Conservation (phyloP, 1,140 invertebrate genomes). For the silkworm (Bombyx mori) region ASM3026992v2 NC_085110.1:6556501-6557000, state of each 20-base stretch:
- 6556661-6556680: conserved; percentile 43
- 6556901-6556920: too few species aligned
- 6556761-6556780: too few species aligned
- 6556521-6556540: neutral
- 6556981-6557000: too few species aligned
- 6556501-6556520: conserved; percentile 44
- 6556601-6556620: conserved; percentile 69
- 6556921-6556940: too few species aligned
- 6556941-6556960: too few species aligned
- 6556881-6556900: too few species aligned
- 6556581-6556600: conserved; percentile 69
- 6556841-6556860: too few species aligned
- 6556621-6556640: conserved; percentile 62
- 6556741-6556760: conserved; percentile 18
- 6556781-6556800: too few species aligned
- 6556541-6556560: conserved; percentile 28
- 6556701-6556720: conserved; percentile 48
- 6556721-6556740: conserved; percentile 49
- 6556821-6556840: too few species aligned
- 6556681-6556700: conserved; percentile 49
- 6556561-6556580: conserved; percentile 61
- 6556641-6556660: conserved; percentile 70
- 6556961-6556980: too few species aligned
- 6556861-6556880: too few species aligned
- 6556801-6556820: too few species aligned